Conservation (phyloP, 2,113 vertebrate genomes). For the Toxotes jaculatrix region DNA sequence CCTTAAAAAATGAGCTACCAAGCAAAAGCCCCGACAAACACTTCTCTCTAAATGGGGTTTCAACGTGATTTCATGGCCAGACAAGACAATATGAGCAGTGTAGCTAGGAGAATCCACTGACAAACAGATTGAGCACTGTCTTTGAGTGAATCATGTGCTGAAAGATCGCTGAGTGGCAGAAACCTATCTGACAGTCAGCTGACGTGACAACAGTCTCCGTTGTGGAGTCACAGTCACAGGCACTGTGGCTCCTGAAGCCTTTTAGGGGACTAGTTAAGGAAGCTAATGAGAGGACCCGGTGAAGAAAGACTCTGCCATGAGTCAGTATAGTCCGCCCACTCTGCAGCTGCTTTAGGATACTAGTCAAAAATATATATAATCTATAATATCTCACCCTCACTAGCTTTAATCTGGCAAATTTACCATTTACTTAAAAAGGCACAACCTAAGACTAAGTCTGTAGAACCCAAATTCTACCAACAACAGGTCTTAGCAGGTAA, state of each 20-base stretch:
- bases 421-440: too few species aligned
- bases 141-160: slow-evolving; percentile 68
- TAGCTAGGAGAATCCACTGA: slow-evolving; percentile 32
- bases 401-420: too few species aligned
- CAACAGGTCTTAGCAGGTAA: too few species aligned
- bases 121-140: slow-evolving; percentile 73
- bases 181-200: slow-evolving; percentile 74
- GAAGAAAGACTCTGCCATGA: slow-evolving; percentile 8
- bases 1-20: slow-evolving; percentile 14
- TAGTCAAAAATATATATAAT: too few species aligned
- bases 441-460: too few species aligned
- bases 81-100: slow-evolving; percentile 69
- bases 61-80: slow-evolving; percentile 1
- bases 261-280: slow-evolving; percentile 7
- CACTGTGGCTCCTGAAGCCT: slow-evolving; percentile 24
- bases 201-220: slow-evolving; percentile 62
- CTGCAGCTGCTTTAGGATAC: too few species aligned
- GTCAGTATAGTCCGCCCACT: neutral
- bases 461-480: too few species aligned
- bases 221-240: slow-evolving; percentile 65
- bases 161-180: slow-evolving; percentile 65
- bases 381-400: too few species aligned
- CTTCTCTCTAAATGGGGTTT: slow-evolving; percentile 9
- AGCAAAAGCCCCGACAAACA: neutral
- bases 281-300: slow-evolving; percentile 11